Percentiles rank a stretch among this genome's conserved stretches.
Conservation (phyloP, 2,888 invertebrate genomes). For the Cheilosia scutellata region DNA sequence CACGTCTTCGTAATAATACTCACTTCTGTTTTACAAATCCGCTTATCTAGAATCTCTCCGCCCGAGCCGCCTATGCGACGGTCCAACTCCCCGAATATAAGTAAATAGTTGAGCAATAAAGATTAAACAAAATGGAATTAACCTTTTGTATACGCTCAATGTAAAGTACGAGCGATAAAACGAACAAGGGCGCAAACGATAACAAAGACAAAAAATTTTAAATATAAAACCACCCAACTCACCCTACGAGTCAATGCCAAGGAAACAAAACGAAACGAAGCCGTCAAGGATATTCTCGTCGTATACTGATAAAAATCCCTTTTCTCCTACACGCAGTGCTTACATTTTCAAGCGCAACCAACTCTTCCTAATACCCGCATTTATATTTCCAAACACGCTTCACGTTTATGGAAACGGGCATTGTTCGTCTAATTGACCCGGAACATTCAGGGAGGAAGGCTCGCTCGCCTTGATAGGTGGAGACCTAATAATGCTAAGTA, state of each 20-base stretch:
- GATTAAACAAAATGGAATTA: constrained; percentile 63
- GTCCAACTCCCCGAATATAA: constrained; percentile 32
- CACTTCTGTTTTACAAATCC: constrained; percentile 51
- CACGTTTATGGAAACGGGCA: constrained; percentile 65
- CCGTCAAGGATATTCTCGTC: constrained; percentile 56
- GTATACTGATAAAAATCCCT: constrained; percentile 37
- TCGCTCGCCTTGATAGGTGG: constrained; percentile 17
- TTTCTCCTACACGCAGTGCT: background rate
- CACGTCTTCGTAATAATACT: constrained; percentile 62
- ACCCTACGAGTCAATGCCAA: constrained; percentile 14
- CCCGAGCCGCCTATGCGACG: background rate
- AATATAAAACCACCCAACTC: background rate
- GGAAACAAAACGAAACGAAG: constrained; percentile 47
- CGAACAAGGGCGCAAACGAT: constrained; percentile 26
- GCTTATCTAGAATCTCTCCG: constrained; percentile 51
- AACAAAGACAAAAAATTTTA: constrained; percentile 6
- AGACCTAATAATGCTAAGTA: constrained; percentile 65
- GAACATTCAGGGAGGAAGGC: constrained; percentile 41
- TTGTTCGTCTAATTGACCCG: constrained; percentile 71
- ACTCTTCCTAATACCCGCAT: constrained; percentile 67
- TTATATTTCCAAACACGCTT: constrained; percentile 72
- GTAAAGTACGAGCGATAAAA: constrained; percentile 40
- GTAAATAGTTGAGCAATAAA: constrained; percentile 68
- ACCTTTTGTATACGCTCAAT: constrained; percentile 51
- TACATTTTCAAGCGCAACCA: constrained; percentile 48